Evolutionary conservation across 2,113 vertebrate genomes (phyloP).

Genomic region (Octodon degus): DNA sequence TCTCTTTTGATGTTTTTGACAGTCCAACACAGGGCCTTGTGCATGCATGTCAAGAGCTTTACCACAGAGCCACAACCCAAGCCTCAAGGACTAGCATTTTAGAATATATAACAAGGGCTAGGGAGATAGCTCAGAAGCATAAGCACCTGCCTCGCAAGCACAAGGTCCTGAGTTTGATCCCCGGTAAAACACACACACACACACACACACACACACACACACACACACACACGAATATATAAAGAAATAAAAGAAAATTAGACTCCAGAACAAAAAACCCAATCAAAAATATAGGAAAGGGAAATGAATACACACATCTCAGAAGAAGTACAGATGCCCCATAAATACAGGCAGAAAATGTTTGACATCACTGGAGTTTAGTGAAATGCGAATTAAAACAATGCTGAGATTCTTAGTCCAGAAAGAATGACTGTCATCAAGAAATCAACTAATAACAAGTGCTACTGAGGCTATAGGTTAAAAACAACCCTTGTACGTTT

Average conservation of each 20-base stretch:
- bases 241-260: background rate
- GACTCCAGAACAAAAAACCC: background rate
- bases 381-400: background rate
- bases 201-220: too few relatives aligned
- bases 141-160: too few relatives aligned
- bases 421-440: background rate
- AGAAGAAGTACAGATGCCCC: background rate
- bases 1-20: too few relatives aligned
- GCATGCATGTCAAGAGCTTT: background rate
- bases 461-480: background rate
- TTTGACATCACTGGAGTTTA: background rate
- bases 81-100: background rate
- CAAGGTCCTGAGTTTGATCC: too few relatives aligned
- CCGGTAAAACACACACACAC: too few relatives aligned
- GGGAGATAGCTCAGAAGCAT: too few relatives aligned
- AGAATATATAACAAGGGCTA: background rate
- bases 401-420: background rate
- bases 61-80: background rate
- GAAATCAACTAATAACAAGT: background rate
- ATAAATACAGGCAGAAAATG: background rate
- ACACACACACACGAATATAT: too few relatives aligned
- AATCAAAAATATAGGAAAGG: background rate
- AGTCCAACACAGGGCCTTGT: background rate
- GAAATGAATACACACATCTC: background rate
- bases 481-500: background rate